Evolutionary conservation across 2,797 vertebrate species (phyloP).

Genomic region (Coccyzus lansbergi): DNA sequence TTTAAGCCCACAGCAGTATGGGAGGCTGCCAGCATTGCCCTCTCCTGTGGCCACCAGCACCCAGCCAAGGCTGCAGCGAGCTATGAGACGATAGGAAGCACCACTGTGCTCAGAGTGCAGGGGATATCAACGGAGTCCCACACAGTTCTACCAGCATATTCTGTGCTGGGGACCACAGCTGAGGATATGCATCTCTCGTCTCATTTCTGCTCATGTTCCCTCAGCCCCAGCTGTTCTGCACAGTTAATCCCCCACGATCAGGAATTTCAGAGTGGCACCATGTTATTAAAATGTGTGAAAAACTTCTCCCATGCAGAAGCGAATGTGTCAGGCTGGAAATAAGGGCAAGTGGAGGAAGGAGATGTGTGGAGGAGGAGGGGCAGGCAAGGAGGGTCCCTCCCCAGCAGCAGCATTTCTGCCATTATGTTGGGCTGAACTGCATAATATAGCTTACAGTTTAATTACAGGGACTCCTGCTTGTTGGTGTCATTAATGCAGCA

Average conservation of each 20-base stretch:
- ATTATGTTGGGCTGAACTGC: conserved; percentile 13
- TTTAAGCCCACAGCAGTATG: neutral
- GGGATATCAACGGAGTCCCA: neutral
- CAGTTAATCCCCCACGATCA: conserved; percentile 2
- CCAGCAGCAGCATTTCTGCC: neutral
- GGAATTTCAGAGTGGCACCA: conserved; percentile 22
- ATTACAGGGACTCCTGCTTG: conserved; percentile 80
- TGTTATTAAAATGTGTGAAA: conserved; percentile 63
- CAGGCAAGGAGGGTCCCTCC: neutral
- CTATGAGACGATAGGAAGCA: neutral
- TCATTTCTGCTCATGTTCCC: neutral
- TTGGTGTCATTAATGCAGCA: conserved; percentile 78
- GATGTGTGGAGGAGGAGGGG: neutral
- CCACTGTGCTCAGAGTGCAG: neutral
- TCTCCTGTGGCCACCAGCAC: neutral
- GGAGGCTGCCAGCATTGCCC: neutral
- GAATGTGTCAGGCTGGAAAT: conserved; percentile 47
- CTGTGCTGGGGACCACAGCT: rapidly evolving
- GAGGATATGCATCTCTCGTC: neutral
- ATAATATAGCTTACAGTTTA: conserved; percentile 76
- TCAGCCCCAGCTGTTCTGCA: neutral
- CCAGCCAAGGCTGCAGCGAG: neutral
- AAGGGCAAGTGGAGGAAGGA: neutral
- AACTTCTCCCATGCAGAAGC: conserved; percentile 38
- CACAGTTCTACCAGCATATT: neutral